Evolutionary conservation across 2,113 vertebrate genomes (phyloP), one percentile per base, ranked within the genome.

Genomic region (Notothenia coriiceps): DNA sequence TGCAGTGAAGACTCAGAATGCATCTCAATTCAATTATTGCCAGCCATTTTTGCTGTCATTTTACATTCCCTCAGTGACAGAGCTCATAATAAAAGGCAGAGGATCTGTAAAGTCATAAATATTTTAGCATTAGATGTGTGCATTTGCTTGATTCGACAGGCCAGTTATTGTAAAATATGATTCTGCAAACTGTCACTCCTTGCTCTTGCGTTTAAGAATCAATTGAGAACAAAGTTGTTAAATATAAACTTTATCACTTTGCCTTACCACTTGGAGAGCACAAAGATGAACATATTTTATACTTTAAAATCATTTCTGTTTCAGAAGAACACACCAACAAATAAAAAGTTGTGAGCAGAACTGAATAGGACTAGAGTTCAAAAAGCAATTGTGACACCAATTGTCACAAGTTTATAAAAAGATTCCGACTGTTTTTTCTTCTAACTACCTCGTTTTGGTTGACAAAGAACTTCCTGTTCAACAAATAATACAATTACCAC

Each of bases 11-110:
- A 46, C 11, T 47, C 40, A 81, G 61, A 85, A 75, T 77, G 35
- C 66, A 63, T 83, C 70, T 70, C 77, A 69, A 49, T 46, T 88
- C 70, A 92, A 89, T 87, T 76, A 89, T 84, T 61, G 72, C 55
- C 33, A 50, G 67, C 77, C 88, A 76, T 83, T 85, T 80, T 72
- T 70, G 40, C 68, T 86, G 83, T 88, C 81, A 80, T 83, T 85
- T 86, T 70, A 69, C 72, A 69, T 83, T 75, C 51, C 8, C 50
- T 47, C 35, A 29, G 15, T 81, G 82, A 61, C 69, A 70, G 35
- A 2, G 0, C 71, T 51, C n/a, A 84, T 77, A 72, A 87, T 74
- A 55, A 79, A 80, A 80, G 65, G 57, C 15, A 15, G 49, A 15
- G 44, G 46, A 46, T 67, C 65, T 52, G 82, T 61, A 69, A n/a